Base-by-base conservation (phyloP, 2,113 vertebrate species). In the Oceanites oceanicus region DNA sequence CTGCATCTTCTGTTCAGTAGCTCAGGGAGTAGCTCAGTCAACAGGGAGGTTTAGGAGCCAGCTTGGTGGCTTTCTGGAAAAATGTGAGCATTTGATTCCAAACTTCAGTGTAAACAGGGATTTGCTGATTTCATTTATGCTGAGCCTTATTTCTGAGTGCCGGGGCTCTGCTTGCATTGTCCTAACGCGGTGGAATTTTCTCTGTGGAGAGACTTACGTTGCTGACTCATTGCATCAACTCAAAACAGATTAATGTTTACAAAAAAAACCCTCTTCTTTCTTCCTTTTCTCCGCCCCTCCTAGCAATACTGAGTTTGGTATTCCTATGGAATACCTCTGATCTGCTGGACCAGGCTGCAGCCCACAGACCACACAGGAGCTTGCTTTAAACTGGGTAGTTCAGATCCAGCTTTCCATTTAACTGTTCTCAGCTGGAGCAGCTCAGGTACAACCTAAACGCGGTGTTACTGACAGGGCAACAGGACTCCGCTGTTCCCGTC, bases 181-280 rank as follows among this genome's bases (percentile, higher is more conserved):
- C 92, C 96, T 55, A 91, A 45, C 22, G 3, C 1, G 0, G 89
- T 95, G 66, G 94, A 97, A 97, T 95, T 92, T 94, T 97, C 95
- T 97, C 94, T 94, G 95, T 91, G 92, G 79, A 83, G 88, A 94
- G 36, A 95, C 66, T 91, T 92, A 68, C 8, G 66, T 78, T 95
- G 96, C 97, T 97, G 94, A 97, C 94, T 97, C 97, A 96, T 50
- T 92, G 89, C 87, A 89, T 87, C 77, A 72, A 89, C 92, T 94
- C 94, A 58, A 85, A 97, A n/a, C 94, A 94, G 73, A 89, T 92
- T 92, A 59, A 79, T 62, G 42, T 97, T 96, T 90, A 72, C 47
- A 45, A 84, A 92, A 88, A 85, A 78, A 6, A 0, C 7, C 29
- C 11, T 34, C 68, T 67, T 63, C 44, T 84, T 74, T 73, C 47